Evolutionary conservation across 2,797 vertebrate species (phyloP).

Genomic region (Hemitrygon akajei): DNA sequence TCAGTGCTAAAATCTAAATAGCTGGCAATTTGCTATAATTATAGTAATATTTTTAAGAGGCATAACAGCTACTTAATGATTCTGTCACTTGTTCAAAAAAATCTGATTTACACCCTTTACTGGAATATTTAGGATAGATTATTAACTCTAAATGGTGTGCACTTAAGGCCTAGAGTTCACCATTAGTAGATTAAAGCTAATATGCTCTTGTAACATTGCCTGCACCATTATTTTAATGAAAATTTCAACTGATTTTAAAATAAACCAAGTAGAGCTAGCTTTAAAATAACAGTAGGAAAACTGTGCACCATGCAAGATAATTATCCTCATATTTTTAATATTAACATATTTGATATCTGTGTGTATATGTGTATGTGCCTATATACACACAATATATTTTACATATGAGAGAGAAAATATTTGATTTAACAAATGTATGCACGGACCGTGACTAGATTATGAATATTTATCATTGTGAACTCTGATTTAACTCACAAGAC

Average conservation of each 20-base stretch:
- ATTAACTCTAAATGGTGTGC: conserved; percentile 32
- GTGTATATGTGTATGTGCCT: too few relatives aligned
- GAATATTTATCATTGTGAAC: background rate
- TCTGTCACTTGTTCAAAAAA: conserved; percentile 29
- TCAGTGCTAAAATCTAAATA: conserved; percentile 16
- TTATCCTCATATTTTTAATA: background rate
- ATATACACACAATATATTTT: background rate
- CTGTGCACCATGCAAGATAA: background rate
- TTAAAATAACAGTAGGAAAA: background rate
- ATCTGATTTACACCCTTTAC: background rate
- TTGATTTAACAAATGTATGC: background rate
- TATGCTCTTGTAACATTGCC: background rate
- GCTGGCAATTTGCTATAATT: conserved; percentile 34
- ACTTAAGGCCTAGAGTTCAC: conserved; percentile 5
- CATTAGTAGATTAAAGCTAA: background rate
- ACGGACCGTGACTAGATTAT: background rate
- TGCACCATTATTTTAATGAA: background rate
- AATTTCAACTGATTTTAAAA: conserved; percentile 23
- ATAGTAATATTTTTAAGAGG: conserved; percentile 28
- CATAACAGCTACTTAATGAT: conserved; percentile 24
- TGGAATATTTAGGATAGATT: conserved; percentile 24
- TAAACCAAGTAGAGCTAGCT: background rate
- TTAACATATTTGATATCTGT: background rate
- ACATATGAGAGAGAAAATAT: background rate
- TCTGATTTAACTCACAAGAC: background rate